Conservation (phyloP, 2,797 vertebrate genomes). For the Sebastes hubbsi region DNA sequence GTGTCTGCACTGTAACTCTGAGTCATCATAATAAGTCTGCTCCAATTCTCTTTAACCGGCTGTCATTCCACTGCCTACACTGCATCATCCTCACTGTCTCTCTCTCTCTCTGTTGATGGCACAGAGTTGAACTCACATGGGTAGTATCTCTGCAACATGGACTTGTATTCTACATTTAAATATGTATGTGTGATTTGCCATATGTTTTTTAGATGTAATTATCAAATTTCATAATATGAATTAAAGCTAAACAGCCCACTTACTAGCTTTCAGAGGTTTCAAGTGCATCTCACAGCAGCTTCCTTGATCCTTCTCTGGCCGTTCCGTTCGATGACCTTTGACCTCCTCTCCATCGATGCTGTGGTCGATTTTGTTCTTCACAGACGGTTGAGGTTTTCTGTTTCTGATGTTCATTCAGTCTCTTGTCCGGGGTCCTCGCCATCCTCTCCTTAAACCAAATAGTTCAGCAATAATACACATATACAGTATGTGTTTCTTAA, state of each 20-base stretch:
- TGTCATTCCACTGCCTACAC: conserved; percentile 16
- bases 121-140: background rate
- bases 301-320: background rate
- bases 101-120: background rate
- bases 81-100: background rate
- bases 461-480: background rate
- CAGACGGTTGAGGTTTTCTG: background rate
- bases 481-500: background rate
- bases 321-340: background rate
- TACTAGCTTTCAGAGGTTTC: background rate
- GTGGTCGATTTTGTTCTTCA: background rate
- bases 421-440: background rate
- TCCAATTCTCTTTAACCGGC: conserved; percentile 22
- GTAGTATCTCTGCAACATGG: background rate
- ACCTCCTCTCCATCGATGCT: background rate
- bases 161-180: background rate
- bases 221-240: background rate
- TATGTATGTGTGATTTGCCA: background rate
- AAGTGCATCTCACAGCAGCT: background rate
- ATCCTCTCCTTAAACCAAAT: background rate
- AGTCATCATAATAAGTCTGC: conserved; percentile 40
- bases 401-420: background rate
- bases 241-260: background rate
- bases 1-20: conserved; percentile 32
- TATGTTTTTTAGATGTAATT: background rate